Evolutionary conservation across 2,113 vertebrate species (phyloP), one percentile per base, ranked within the genome.

Genomic region (Lagenorhynchus albirostris): DNA sequence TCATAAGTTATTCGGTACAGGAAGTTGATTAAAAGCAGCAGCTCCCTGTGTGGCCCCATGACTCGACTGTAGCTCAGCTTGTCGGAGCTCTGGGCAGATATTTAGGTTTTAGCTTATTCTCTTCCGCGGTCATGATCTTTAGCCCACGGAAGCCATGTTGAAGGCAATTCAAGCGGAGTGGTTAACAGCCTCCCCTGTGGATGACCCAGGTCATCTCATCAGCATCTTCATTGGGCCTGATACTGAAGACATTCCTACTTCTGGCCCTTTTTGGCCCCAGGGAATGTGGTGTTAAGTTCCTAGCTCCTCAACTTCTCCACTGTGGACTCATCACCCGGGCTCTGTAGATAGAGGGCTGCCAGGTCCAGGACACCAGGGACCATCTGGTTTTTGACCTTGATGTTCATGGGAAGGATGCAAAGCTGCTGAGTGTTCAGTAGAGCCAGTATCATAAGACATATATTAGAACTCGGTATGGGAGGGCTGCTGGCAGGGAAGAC

Each of bases 21-120:
- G 14, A 85, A 85, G 65, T 26, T 95, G 90, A 89, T 96, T 95
- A 85, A 94, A 98, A 96, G 79, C 79, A 89, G 38, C 11, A 26
- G 62, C 44, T 73, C 38, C 12, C 21, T 17, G 0, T 17, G 74
- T 17, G 76, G 63, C 50, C 62, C 80, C 33, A 18, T 84, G 36
- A 94, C 67, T 87, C 62, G 58, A 31, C 68, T 25, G 8, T 18
- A 67, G 50, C 77, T 92, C 77, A 55, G 63, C 31, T 71, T 84
- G 41, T 91, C 82, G 76, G 79, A 84, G 33, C 73, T 77, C 68
- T 73, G n/a, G 21, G 17, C 50, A 26, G 23, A 67, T 53, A 71
- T 31, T 84, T 70, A 41, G 25, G 82, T 67, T 1, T 94, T 65
- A 53, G 62, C 41, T 79, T 58, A 60, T 71, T 53, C 41, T 91